Percentiles rank a stretch among this genome's conserved stretches.
These are phyloP conservation scores for Muricea muricata DNA, from an alignment of 92 coral and sea anemone genomes.

Conservation along the genomic window DNA sequence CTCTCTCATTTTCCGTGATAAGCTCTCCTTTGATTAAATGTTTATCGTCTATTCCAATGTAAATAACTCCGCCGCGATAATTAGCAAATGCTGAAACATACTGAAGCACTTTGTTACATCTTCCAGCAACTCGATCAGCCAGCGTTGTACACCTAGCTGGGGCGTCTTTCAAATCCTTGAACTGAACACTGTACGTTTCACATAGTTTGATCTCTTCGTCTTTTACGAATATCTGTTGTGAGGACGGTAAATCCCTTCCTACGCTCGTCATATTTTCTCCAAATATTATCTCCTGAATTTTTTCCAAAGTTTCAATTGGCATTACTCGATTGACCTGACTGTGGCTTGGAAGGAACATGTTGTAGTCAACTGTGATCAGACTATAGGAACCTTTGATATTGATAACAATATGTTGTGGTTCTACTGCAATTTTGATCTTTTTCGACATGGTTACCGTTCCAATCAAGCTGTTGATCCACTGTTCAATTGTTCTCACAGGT, in stretches of 20 bases:
- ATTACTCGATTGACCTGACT: background rate
- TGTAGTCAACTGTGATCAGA: background rate
- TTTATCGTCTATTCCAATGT: background rate
- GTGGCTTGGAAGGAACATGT: background rate
- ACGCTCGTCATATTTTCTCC: background rate
- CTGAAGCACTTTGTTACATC: background rate
- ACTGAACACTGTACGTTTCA: background rate
- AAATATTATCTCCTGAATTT: background rate
- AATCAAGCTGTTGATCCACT: background rate
- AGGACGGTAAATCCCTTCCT: background rate
- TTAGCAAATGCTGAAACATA: conserved; percentile 5
- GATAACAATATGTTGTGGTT: background rate
- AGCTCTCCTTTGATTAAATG: background rate
- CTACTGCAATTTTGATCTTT: background rate
- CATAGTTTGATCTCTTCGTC: background rate
- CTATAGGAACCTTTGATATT: background rate
- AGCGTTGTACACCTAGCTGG: background rate
- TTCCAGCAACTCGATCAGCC: conserved; percentile 2
- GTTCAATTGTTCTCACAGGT: background rate
- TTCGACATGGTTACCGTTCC: background rate
- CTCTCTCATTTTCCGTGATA: background rate
- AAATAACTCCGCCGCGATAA: background rate
- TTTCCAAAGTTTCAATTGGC: background rate
- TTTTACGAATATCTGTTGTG: background rate
- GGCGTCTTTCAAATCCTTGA: background rate